Evolutionary conservation across 2,113 vertebrate genomes (phyloP).

Genomic region (Perccottus glenii): DNA sequence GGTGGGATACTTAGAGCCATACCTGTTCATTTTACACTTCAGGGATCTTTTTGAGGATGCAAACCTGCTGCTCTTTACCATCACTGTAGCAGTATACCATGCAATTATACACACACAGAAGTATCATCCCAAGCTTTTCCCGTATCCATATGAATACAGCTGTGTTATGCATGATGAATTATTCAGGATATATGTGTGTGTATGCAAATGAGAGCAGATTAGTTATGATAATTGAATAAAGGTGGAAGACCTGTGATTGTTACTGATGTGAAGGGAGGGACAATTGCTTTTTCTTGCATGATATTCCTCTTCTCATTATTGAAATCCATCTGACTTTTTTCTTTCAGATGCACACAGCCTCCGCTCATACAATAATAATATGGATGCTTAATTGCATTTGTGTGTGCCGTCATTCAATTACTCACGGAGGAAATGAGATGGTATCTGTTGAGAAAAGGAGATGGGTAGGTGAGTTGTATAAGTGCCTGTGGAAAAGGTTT

Average conservation of each 20-base stretch:
- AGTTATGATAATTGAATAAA: constrained; percentile 69
- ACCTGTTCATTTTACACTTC: neutral
- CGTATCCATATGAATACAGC: constrained; percentile 51
- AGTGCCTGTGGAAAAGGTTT: constrained; percentile 16
- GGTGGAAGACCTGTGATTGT: constrained; percentile 59
- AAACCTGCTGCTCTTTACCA: constrained; percentile 42
- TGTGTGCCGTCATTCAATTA: constrained; percentile 11
- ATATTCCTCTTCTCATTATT: constrained; percentile 54
- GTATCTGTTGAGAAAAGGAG: constrained; percentile 5
- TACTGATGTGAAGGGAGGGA: constrained; percentile 60
- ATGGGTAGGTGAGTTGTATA: constrained; percentile 5
- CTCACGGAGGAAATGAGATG: constrained; percentile 9
- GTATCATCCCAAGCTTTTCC: constrained; percentile 27
- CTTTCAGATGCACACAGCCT: neutral
- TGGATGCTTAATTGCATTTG: constrained; percentile 15
- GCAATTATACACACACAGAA: constrained; percentile 40
- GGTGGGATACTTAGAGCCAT: neutral
- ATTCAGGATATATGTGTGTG: constrained; percentile 60
- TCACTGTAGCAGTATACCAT: constrained; percentile 9
- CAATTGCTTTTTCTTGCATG: constrained; percentile 44
- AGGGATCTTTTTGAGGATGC: constrained; percentile 14
- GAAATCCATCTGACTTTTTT: constrained; percentile 34
- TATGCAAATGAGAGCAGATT: constrained; percentile 63
- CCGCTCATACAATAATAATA: neutral
- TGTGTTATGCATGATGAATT: constrained; percentile 71